Base-by-base conservation (phyloP, 2,888 invertebrate genomes). In the Lochmaea crataegi region DNA sequence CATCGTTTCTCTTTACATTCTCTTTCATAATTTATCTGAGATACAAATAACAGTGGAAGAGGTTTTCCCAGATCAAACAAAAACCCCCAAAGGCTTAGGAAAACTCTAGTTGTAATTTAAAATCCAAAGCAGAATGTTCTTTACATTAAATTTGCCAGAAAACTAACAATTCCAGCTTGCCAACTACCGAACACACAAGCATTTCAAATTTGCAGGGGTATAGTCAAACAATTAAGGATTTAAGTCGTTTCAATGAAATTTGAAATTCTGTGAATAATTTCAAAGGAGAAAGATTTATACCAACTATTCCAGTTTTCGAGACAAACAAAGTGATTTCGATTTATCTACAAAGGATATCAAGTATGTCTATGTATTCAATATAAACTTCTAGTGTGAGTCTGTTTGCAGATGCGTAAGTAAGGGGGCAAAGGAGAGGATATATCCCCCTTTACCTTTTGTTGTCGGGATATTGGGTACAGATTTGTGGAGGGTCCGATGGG, bases 241-340 rank as follows among this genome's bases (percentile, higher is more conserved):
- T 68, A 68, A 72, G 65, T 72, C 72, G 68, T 68, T 71, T 74
- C 58, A 67, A 67, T 16, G 64, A 61, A 70, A 64, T 66, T 64
- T 56, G 16, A 7, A 70, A 69, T 66, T 65, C 63, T 60, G 72
- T 64, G 67, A 61, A 71, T 61, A 64, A 74, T 58, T 68, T 64
- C 63, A 63, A 69, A 69, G 32, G 66, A 71, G 64, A 67, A 73
- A 64, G 67, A 74, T 64, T 45, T 65, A 71, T 71, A 60, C 56
- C 51, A 63, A 51, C 67, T 67, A 63, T 73, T 65, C 68, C 60
- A 41, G 45, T 45, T 45, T 45, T 67, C 67, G 64, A 67, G 68
- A 71, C 60, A 71, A 71, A 71, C 66, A 71, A 67, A 71, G 61
- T 61, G 18, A 42, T 61, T 58, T 61, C 60, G 67, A 71, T 71